phyloP scores from a whole-genome alignment of 2,113 vertebrate species.

The Hiodon tergisus region DNA sequence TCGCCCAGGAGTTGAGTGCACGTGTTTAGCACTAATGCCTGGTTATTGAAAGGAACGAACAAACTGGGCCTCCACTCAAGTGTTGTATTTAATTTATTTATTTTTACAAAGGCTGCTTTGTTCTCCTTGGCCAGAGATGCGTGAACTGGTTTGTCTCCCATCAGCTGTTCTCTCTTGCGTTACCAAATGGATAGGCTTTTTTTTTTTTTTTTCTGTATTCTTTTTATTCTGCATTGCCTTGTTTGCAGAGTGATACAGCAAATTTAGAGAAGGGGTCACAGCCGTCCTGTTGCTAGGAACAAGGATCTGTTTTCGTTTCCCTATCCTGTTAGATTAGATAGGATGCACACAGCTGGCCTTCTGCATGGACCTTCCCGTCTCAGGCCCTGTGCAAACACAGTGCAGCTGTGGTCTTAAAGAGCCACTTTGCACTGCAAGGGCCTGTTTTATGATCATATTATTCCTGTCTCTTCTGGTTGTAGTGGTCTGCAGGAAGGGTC shows the following conservation, averaged over 20 bases:
- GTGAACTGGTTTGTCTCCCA: background rate
- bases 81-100: too few species aligned
- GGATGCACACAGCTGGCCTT: background rate
- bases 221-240: background rate
- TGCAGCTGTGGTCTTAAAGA: background rate
- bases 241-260: background rate
- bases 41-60: slow-evolving; percentile 12
- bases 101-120: slow-evolving; percentile 38
- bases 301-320: too few species aligned
- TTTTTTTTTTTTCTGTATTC: background rate
- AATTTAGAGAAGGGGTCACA: background rate
- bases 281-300: background rate
- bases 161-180: background rate
- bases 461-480: slow-evolving; percentile 9
- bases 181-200: too few species aligned
- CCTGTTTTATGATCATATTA: background rate
- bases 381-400: background rate
- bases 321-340: background rate
- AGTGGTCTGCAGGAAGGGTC: slow-evolving; percentile 90
- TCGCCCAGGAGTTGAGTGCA: background rate
- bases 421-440: background rate
- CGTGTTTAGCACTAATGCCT: slow-evolving; percentile 18
- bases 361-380: background rate
- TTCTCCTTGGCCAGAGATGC: slow-evolving; percentile 23
- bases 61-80: slow-evolving; percentile 10